These are phyloP conservation scores for Drosophila serrata DNA, from an alignment of 1,140 invertebrate genomes.

Conservation along the genomic window DNA sequence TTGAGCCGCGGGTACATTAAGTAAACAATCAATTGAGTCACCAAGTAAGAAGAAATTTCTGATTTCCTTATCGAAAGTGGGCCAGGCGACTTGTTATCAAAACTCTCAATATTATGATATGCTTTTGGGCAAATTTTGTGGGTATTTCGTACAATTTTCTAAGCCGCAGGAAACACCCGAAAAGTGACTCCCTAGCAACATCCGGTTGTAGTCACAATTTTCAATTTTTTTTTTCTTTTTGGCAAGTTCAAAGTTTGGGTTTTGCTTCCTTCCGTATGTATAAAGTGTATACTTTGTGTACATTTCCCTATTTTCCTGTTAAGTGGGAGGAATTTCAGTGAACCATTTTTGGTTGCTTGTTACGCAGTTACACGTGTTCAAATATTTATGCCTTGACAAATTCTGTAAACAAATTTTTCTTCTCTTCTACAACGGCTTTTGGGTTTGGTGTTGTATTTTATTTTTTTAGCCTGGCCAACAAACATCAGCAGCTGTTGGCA, in stretches of 20 bases:
- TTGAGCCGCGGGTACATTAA: slow-evolving; percentile 13
- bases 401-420: slow-evolving; percentile 59
- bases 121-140: slow-evolving; percentile 4
- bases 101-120: slow-evolving; percentile 22
- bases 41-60: slow-evolving; percentile 23
- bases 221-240: slow-evolving; percentile 32
- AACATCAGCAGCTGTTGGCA: slow-evolving; percentile 53
- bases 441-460: slow-evolving; percentile 34
- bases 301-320: slow-evolving; percentile 53
- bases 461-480: slow-evolving; percentile 34
- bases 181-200: slow-evolving; percentile 41
- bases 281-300: slow-evolving; percentile 28
- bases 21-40: slow-evolving; percentile 43
- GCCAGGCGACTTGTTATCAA: slow-evolving; percentile 22
- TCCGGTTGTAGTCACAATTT: slow-evolving; percentile 17
- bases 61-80: slow-evolving; percentile 40
- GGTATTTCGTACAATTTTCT: not conserved
- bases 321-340: slow-evolving; percentile 17
- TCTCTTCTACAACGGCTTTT: slow-evolving; percentile 31
- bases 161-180: slow-evolving; percentile 23
- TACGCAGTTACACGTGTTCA: slow-evolving; percentile 58
- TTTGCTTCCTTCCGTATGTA: slow-evolving; percentile 51
- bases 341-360: slow-evolving; percentile 41
- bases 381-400: slow-evolving; percentile 64
- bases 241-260: slow-evolving; percentile 56